Evolutionary conservation across 1,140 invertebrate genomes (phyloP).

Genomic region (Tetragonula clypearis): DNA sequence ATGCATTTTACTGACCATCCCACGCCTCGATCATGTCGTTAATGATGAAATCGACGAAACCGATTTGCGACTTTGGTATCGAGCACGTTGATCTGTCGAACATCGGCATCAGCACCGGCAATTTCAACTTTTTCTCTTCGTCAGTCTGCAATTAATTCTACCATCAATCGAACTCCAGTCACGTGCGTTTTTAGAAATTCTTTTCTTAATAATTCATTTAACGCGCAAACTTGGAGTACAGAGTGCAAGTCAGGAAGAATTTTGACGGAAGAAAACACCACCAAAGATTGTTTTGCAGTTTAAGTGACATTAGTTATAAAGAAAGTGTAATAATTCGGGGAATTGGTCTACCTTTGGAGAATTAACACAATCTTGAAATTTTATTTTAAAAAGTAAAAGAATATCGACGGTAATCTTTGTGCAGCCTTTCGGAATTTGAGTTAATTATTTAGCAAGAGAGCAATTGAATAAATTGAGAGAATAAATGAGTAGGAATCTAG

Average conservation of each 20-base stretch:
- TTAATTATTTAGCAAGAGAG: background rate
- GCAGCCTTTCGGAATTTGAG: background rate
- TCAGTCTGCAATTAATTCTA: constrained; percentile 87
- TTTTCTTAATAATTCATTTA: background rate
- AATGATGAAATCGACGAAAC: constrained; percentile 98
- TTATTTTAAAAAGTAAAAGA: background rate
- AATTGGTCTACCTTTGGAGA: too few species aligned
- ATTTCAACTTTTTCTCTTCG: constrained; percentile 91
- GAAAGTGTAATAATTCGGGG: background rate
- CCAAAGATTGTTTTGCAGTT: background rate
- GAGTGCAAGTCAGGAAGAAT: background rate
- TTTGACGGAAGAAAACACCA: background rate
- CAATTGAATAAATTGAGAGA: background rate
- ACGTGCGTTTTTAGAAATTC: background rate
- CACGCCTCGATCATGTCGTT: constrained; percentile 98
- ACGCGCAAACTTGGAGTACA: background rate
- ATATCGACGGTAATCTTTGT: too few species aligned
- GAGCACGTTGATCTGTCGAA: constrained; percentile 96
- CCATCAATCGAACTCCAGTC: background rate
- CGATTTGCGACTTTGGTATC: constrained; percentile 97
- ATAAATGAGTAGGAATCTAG: background rate
- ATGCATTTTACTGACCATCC: constrained; percentile 87
- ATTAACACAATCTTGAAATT: background rate
- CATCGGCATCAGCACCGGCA: constrained; percentile 98
- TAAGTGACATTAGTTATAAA: background rate